A percentile compares a stretch with the other conserved stretches of the same genome.
Evolutionary conservation across 2,797 vertebrate species (phyloP).

Genomic region (Hoplostethus atlanticus): DNA sequence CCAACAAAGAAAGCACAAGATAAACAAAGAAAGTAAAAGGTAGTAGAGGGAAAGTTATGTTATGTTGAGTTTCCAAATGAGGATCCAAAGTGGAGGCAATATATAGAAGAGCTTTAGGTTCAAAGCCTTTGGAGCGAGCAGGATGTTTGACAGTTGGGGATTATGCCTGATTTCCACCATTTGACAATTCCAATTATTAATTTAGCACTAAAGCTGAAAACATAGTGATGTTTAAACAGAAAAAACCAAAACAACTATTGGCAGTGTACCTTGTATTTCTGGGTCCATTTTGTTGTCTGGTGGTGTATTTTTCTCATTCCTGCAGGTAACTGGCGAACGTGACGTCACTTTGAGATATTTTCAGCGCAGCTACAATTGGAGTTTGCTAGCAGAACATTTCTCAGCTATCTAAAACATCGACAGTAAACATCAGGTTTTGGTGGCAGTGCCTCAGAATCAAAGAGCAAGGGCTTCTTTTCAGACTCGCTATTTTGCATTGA

Average conservation of each 20-base stretch:
- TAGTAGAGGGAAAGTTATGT: slow-evolving; percentile 14
- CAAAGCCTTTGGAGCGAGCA: slow-evolving; percentile 39
- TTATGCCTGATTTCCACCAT: slow-evolving; percentile 47
- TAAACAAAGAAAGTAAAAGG: slow-evolving; percentile 28
- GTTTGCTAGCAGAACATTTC: too few species aligned
- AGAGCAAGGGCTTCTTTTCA: too few species aligned
- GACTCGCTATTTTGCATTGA: too few species aligned
- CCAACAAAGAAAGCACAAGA: slow-evolving; percentile 26
- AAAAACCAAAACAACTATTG: neutral
- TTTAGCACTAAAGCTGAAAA: neutral
- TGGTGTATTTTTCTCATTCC: too few species aligned
- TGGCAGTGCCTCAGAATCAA: too few species aligned
- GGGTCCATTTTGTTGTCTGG: too few species aligned
- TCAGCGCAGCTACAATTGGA: too few species aligned
- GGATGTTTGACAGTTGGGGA: slow-evolving; percentile 64
- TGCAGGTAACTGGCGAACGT: neutral
- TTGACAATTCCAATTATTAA: too few species aligned
- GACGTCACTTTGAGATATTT: neutral
- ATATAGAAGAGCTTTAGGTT: slow-evolving; percentile 35
- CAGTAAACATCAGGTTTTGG: too few species aligned
- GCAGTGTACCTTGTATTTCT: neutral
- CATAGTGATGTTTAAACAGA: neutral
- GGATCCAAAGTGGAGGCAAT: slow-evolving; percentile 62
- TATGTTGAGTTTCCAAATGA: slow-evolving; percentile 62
- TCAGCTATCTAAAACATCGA: too few species aligned